Evolutionary conservation across 2,888 invertebrate genomes (phyloP).

Genomic region (Alitta virens): DNA sequence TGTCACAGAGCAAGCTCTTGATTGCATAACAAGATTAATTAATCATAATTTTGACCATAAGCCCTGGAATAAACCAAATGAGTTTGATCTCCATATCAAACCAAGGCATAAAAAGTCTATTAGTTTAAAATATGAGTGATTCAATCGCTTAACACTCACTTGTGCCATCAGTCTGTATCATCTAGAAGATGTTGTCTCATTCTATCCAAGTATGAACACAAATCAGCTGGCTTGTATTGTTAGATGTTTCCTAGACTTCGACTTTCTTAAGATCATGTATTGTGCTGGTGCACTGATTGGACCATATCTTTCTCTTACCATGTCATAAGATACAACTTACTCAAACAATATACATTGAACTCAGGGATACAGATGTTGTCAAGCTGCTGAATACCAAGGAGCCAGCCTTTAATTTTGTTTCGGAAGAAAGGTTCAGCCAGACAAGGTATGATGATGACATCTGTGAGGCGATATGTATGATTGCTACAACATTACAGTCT

Average conservation of each 20-base stretch:
- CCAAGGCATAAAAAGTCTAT: conserved; percentile 10
- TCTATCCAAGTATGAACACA: conserved; percentile 11
- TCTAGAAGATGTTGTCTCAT: conserved; percentile 3
- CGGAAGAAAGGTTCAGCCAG: neutral
- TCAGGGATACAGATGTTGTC: too few species aligned
- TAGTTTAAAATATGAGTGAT: conserved; percentile 12
- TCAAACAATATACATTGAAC: conserved; percentile 4
- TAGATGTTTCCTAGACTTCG: conserved; percentile 11
- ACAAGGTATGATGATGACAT: too few species aligned
- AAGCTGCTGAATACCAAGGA: conserved; percentile 7
- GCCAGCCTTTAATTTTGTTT: conserved; percentile 11
- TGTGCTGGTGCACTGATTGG: conserved; percentile 13
- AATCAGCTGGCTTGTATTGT: conserved; percentile 16
- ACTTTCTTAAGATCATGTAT: conserved; percentile 8
- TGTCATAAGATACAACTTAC: conserved; percentile 14
- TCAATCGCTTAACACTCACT: conserved; percentile 9
- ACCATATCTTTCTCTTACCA: conserved; percentile 9
- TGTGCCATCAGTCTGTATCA: conserved; percentile 10
- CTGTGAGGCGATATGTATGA: too few species aligned
- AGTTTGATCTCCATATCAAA: neutral
- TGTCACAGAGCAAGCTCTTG: neutral
- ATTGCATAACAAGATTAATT: neutral
- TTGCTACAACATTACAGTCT: too few species aligned
- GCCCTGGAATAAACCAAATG: neutral
- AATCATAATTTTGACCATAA: conserved; percentile 2